Base-by-base conservation (phyloP, 2,888 invertebrate species). In the Trichacis sp. region DNA sequence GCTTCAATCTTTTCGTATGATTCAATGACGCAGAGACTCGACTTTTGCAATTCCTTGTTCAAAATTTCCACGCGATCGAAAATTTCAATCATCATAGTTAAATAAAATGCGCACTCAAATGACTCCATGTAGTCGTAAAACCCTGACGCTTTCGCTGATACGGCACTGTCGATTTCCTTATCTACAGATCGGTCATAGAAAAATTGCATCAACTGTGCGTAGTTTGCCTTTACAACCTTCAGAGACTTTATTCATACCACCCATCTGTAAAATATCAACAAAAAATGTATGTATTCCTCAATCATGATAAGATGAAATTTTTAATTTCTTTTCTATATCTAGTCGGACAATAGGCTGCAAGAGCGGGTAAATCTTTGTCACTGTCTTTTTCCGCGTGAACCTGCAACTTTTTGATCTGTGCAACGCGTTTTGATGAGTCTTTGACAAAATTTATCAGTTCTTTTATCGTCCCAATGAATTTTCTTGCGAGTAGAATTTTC, bases 1-100 rank as follows among this genome's bases (percentile, higher is more conserved):
- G 65, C 59, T 38, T 70, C 60, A 3, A 64, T 45, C 4, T 40
- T 67, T 9, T 42, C 20, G 30, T 46, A 56, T 14, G 58, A 63
- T 33, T 53, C 40, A 33, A 51, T 47, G 14, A 59, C 15, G 47
- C 62, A 49, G 24, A 62, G 9, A 43, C 43, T 30, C 15, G 45
- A 48, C 19, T 15, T 52, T 38, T 60, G 52, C 11, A 64, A 45
- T 29, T 64, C 51, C 9, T 46, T 56, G 56, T 64, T 60, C 6
- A 48, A 40, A 18, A 57, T 24, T 53, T 63, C 57, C 11, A 63
- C 36, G 18, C 54, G 42, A 50, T 55, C 42, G 12, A 64, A 58
- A 36, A 50, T 46, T 45, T 59, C 52, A 30, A 59, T 48, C 18
- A 52, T 24, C 24, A 8, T 24, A 24, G 3, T 24, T 8, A 24